These are phyloP conservation scores for Drosophila tani DNA, from an alignment of 1,140 invertebrate species.

Conservation along the genomic window DNA sequence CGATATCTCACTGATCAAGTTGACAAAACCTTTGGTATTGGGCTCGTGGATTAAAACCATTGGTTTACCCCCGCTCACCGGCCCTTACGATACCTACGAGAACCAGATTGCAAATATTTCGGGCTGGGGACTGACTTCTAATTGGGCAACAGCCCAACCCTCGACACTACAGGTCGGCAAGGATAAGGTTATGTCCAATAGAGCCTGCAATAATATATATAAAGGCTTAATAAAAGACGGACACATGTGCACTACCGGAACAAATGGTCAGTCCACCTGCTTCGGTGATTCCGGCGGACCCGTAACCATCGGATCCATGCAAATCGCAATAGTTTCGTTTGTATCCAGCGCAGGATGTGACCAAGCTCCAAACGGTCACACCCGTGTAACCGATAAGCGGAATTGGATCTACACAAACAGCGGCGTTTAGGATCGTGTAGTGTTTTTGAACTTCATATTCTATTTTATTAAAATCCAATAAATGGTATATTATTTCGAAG, in stretches of 20 bases:
- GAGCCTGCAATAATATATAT: slow-evolving; percentile 13
- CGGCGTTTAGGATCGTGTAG: too few relatives aligned
- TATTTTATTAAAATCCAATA: too few relatives aligned
- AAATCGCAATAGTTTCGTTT: too few relatives aligned
- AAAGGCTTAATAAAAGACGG: not conserved
- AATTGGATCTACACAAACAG: too few relatives aligned
- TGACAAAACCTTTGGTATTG: not conserved
- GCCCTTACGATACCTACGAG: slow-evolving; percentile 51
- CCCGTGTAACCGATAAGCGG: too few relatives aligned
- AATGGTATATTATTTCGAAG: too few relatives aligned
- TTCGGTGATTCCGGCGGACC: slow-evolving; percentile 87
- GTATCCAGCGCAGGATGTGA: too few relatives aligned
- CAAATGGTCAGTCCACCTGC: slow-evolving; percentile 62
- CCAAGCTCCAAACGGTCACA: too few relatives aligned
- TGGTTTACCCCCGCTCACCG: slow-evolving; percentile 34
- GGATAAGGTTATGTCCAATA: slow-evolving; percentile 9
- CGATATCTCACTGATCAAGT: slow-evolving; percentile 64
- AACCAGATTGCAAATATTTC: slow-evolving; percentile 54
- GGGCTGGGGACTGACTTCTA: slow-evolving; percentile 61
- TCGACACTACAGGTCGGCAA: slow-evolving; percentile 30
- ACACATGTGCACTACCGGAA: slow-evolving; percentile 44
- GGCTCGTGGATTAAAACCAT: slow-evolving; percentile 40
- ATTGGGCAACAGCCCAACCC: slow-evolving; percentile 34
- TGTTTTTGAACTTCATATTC: too few relatives aligned
- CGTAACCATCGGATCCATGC: slow-evolving; percentile 68